Percentiles rank a stretch among this genome's conserved stretches.
Conservation (phyloP, 64 coral and sea anemone genomes). For the Hydrozoanthus tunicans region DNA sequence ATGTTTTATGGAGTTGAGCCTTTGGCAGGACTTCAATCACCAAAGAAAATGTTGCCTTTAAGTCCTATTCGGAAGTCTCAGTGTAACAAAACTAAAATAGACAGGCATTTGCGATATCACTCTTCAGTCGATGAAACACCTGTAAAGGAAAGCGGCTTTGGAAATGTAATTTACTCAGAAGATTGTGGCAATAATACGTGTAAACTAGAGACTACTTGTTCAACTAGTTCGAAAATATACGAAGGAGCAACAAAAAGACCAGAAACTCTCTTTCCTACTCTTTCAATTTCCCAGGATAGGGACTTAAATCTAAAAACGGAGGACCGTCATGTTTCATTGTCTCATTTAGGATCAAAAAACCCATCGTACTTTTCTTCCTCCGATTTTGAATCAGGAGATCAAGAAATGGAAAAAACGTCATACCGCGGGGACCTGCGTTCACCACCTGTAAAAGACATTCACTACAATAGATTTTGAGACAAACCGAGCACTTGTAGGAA, state of each 20-base stretch:
- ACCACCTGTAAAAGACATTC: conserved; percentile 53
- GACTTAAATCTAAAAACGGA: neutral
- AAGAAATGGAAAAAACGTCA: neutral
- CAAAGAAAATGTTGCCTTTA: conserved; percentile 20
- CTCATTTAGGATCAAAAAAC: neutral
- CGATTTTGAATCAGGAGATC: conserved; percentile 1
- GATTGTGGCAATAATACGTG: neutral
- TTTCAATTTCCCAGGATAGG: conserved; percentile 41
- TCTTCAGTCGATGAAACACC: conserved; percentile 15
- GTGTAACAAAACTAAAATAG: neutral
- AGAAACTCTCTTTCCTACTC: neutral
- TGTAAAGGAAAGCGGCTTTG: neutral
- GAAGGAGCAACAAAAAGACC: neutral
- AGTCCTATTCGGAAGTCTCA: conserved; percentile 20
- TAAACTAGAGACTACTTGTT: neutral
- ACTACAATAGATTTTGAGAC: conserved; percentile 7
- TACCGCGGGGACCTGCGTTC: conserved; percentile 7
- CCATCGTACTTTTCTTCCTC: conserved; percentile 22
- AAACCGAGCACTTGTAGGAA: too few relatives aligned
- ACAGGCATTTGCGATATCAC: neutral
- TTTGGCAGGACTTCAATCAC: conserved; percentile 53
- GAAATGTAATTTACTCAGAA: neutral
- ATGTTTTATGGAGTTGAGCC: conserved; percentile 14
- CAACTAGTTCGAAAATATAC: neutral
- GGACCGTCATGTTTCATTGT: neutral